Evolutionary conservation across 2,888 invertebrate species (phyloP).

Genomic region (Thera britannica): DNA sequence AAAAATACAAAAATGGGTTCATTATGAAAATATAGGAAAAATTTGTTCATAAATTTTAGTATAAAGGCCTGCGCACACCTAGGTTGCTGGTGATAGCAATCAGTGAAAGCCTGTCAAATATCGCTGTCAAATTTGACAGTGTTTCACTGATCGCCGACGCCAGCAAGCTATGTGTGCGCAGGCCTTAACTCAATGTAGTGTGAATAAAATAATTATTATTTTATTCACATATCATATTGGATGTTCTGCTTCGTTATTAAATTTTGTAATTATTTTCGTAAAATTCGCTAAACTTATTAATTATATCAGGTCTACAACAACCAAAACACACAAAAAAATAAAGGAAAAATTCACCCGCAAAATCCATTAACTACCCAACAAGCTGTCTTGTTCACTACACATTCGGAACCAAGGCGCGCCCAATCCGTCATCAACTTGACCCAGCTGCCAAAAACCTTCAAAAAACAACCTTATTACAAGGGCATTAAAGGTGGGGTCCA

Average conservation of each 20-base stretch:
- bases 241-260: background rate
- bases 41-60: too few relatives aligned
- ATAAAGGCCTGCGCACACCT: too few relatives aligned
- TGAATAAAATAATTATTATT: too few relatives aligned
- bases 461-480: conserved; percentile 23
- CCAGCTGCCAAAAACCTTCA: background rate
- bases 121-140: too few relatives aligned
- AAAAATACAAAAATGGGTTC: too few relatives aligned
- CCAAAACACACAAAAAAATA: conserved; percentile 41
- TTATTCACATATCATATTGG: background rate
- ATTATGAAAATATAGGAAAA: too few relatives aligned
- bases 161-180: too few relatives aligned
- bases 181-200: too few relatives aligned
- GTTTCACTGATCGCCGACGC: too few relatives aligned
- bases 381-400: conserved; percentile 54
- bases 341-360: conserved; percentile 50
- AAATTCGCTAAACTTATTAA: background rate
- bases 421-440: conserved; percentile 67
- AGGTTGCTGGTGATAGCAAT: too few relatives aligned
- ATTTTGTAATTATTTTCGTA: background rate
- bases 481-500: background rate
- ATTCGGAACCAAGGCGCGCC: conserved; percentile 50
- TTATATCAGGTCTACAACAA: background rate
- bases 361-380: conserved; percentile 62
- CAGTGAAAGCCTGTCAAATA: too few relatives aligned